Evolutionary conservation across 2,888 invertebrate genomes (phyloP).

Genomic region (Eupithecia subumbrata): DNA sequence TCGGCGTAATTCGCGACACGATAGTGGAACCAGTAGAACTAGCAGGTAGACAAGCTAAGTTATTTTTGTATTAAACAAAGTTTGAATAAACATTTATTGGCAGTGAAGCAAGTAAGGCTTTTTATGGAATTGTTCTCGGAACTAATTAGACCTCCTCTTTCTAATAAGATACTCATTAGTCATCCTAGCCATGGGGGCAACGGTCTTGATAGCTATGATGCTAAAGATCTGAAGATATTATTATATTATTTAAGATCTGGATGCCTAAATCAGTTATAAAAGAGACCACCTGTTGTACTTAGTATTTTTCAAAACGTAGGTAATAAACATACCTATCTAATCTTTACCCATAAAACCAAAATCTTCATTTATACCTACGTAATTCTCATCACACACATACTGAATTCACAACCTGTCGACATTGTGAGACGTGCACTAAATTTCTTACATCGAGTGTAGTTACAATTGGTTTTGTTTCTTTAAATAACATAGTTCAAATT

Average conservation of each 20-base stretch:
- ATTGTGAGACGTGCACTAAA: conserved; percentile 9
- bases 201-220: neutral
- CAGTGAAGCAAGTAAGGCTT: neutral
- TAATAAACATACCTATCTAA: neutral
- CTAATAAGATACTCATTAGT: neutral
- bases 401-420: conserved; percentile 4
- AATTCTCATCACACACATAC: neutral
- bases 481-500: conserved; percentile 25
- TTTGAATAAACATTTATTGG: neutral
- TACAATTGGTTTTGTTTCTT: conserved; percentile 32
- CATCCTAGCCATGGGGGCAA: neutral
- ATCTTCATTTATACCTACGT: neutral
- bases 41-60: neutral
- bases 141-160: neutral
- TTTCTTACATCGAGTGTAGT: conserved; percentile 31
- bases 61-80: neutral
- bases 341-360: neutral
- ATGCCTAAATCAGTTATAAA: neutral
- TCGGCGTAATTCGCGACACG: conserved; percentile 42
- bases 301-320: too few relatives aligned
- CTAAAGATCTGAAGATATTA: too few relatives aligned
- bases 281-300: neutral
- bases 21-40: neutral
- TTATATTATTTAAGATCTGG: too few relatives aligned
- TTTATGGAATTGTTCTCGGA: neutral